These are phyloP conservation scores for Agonopterix subpropinquella DNA, from an alignment of 2,888 invertebrate species.

Conservation along the genomic window DNA sequence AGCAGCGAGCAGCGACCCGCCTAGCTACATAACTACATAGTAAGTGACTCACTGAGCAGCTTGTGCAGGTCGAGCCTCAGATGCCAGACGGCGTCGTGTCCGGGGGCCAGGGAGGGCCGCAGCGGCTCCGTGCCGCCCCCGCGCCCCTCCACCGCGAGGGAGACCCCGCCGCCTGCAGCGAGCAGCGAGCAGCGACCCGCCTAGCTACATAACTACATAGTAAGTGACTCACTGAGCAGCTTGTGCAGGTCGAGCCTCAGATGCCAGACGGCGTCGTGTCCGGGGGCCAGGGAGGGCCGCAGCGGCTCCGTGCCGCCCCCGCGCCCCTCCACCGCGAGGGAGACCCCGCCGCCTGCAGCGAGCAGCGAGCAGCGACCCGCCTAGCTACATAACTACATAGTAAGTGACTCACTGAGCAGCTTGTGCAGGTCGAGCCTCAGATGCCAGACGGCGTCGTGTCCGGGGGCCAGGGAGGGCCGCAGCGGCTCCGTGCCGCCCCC, in stretches of 20 bases:
- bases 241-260: constrained; percentile 83
- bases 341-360: constrained; percentile 77
- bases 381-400: too few relatives aligned
- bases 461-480: constrained; percentile 78
- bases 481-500: constrained; percentile 77
- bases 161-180: constrained; percentile 77
- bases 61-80: constrained; percentile 83
- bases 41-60: constrained; percentile 74
- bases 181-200: constrained; percentile 86
- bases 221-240: constrained; percentile 74
- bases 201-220: too few relatives aligned
- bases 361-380: constrained; percentile 86
- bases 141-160: constrained; percentile 80
- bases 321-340: constrained; percentile 80
- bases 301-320: constrained; percentile 77
- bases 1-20: constrained; percentile 86
- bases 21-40: too few relatives aligned
- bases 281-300: constrained; percentile 78
- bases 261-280: constrained; percentile 87
- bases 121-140: constrained; percentile 77
- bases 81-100: constrained; percentile 87
- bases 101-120: constrained; percentile 78
- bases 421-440: constrained; percentile 83
- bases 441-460: constrained; percentile 87
- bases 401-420: constrained; percentile 74